Conservation (phyloP, 2,797 vertebrate species). For the Chelon auratus region DNA sequence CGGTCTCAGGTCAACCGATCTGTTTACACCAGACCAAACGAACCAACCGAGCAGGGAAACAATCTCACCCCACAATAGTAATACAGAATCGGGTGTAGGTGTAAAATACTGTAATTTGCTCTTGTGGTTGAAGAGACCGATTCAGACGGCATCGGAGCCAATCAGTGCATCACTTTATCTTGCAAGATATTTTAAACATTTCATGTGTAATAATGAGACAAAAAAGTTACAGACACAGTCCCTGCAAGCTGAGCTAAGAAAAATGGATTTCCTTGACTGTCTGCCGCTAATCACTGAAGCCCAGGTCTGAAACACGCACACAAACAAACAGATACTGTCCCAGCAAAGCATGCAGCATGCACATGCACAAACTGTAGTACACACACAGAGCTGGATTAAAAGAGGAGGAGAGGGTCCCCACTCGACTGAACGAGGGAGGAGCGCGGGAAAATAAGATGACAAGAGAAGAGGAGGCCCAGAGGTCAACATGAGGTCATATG, state of each 20-base stretch:
- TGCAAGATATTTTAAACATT: background rate
- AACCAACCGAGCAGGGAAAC: too few relatives aligned
- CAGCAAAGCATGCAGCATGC: conserved; percentile 75
- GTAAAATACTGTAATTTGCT: too few relatives aligned
- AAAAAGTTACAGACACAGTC: conserved; percentile 12
- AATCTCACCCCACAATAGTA: too few relatives aligned
- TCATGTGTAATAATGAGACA: background rate
- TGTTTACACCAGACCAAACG: too few relatives aligned
- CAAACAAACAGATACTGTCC: conserved; percentile 35
- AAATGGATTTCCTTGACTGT: background rate
- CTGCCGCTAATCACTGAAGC: conserved; percentile 1
- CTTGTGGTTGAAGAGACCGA: too few relatives aligned
- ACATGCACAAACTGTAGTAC: conserved; percentile 76
- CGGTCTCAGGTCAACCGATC: too few relatives aligned
- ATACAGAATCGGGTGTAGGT: too few relatives aligned
- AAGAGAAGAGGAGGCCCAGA: conserved; percentile 86
- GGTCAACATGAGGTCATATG: conserved; percentile 88
- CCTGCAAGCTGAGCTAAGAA: conserved; percentile 22
- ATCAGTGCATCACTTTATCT: too few relatives aligned
- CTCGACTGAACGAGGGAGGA: conserved; percentile 78
- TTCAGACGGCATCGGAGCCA: too few relatives aligned
- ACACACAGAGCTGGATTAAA: conserved; percentile 79
- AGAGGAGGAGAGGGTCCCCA: conserved; percentile 78
- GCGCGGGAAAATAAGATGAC: conserved; percentile 79
- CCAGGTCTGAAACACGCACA: conserved; percentile 37